Percentiles rank a stretch among this genome's conserved stretches.
These are phyloP conservation scores for Symphodus melops DNA, from an alignment of 2,113 vertebrate species.

Conservation along the genomic window DNA sequence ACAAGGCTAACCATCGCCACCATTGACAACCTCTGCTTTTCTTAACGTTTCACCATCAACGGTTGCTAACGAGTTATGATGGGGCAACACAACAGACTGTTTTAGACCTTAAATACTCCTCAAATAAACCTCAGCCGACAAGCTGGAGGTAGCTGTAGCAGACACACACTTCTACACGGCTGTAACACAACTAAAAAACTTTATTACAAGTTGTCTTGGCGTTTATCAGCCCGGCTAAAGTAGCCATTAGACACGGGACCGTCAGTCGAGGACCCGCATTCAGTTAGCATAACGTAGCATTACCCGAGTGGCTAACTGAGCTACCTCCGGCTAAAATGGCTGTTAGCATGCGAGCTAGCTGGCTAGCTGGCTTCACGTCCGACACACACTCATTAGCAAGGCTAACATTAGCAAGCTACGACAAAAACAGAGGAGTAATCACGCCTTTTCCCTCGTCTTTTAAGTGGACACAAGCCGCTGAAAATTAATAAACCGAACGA, in stretches of 20 bases:
- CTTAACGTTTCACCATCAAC: conserved; percentile 9
- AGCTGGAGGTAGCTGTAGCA: neutral
- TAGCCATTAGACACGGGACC: conserved; percentile 62
- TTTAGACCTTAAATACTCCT: conserved; percentile 12
- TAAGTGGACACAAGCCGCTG: neutral
- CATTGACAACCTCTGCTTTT: conserved; percentile 51
- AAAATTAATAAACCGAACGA: conserved; percentile 41
- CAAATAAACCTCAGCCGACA: conserved; percentile 44
- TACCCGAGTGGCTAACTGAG: conserved; percentile 64
- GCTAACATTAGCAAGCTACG: conserved; percentile 80
- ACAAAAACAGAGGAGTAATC: conserved; percentile 78
- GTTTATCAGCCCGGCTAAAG: conserved; percentile 27
- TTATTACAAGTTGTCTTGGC: conserved; percentile 38
- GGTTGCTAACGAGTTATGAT: conserved; percentile 54
- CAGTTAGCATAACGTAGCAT: conserved; percentile 37
- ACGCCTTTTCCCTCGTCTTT: conserved; percentile 27
- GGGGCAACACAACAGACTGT: conserved; percentile 58
- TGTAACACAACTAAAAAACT: conserved; percentile 42
- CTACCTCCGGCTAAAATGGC: conserved; percentile 75
- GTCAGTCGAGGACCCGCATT: conserved; percentile 52
- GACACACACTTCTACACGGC: neutral
- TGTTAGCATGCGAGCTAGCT: conserved; percentile 71
- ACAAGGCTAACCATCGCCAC: conserved; percentile 28
- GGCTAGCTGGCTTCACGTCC: conserved; percentile 72
- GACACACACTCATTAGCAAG: conserved; percentile 69